Conservation (phyloP, 2,797 vertebrate species). For the Pseudopleuronectes americanus region DNA sequence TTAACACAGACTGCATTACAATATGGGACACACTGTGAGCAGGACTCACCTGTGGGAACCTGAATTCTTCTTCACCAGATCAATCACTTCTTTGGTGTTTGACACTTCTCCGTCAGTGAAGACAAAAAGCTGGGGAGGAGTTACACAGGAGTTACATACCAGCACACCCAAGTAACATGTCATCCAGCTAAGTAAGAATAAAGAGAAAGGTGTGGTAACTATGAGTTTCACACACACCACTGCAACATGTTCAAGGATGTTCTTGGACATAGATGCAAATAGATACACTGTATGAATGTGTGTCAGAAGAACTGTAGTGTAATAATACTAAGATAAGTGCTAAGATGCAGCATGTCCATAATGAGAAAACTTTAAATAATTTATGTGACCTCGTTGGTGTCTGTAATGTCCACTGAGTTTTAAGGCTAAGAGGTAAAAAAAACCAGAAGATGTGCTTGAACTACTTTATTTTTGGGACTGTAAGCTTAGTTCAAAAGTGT, state of each 20-base stretch:
- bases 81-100: conserved; percentile 76
- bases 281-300: too few species aligned
- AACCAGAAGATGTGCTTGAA: too few species aligned
- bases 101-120: conserved; percentile 85
- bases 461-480: too few species aligned
- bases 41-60: conserved; percentile 77
- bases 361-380: too few species aligned
- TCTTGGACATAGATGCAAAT: neutral
- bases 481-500: too few species aligned
- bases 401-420: too few species aligned
- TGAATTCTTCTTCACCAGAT: conserved; percentile 75
- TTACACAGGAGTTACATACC: neutral
- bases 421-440: too few species aligned
- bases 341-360: too few species aligned
- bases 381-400: too few species aligned
- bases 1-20: neutral
- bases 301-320: too few species aligned
- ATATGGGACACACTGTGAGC: neutral
- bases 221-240: neutral
- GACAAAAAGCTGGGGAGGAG: conserved; percentile 79
- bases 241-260: too few species aligned
- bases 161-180: neutral
- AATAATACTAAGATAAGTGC: too few species aligned
- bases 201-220: neutral
- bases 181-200: neutral